Percentiles rank a stretch among this genome's conserved stretches.
phyloP scores from a whole-genome alignment of 2,113 vertebrate species.

The Synodontis membranacea region DNA sequence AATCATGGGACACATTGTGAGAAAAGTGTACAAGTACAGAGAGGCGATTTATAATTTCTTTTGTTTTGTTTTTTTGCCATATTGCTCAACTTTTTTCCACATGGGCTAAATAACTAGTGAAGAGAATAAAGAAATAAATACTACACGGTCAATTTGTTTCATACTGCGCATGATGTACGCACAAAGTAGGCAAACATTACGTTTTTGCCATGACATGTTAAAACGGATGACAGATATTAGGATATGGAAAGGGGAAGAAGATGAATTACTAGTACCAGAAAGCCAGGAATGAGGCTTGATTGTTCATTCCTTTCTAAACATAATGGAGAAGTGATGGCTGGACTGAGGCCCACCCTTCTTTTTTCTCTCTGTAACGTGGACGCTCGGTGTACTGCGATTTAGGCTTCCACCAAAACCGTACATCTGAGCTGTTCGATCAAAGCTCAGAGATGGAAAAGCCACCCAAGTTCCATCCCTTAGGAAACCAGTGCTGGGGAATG shows the following conservation, averaged over 20 bases:
- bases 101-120: no score
- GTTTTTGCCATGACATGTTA: background rate
- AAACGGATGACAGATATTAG: background rate
- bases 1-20: background rate
- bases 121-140: no score
- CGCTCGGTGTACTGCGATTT: background rate
- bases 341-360: background rate
- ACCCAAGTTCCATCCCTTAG: constrained; percentile 43
- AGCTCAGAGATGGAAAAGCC: background rate
- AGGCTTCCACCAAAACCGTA: background rate
- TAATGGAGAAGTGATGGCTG: background rate
- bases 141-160: background rate
- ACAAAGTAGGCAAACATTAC: background rate
- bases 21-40: no score
- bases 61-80: no score
- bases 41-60: no score
- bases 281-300: background rate
- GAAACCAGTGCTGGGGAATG: constrained; percentile 63
- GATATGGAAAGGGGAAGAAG: background rate
- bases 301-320: background rate
- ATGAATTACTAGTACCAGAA: background rate
- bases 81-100: no score
- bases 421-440: background rate
- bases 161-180: background rate
- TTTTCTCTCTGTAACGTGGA: background rate